Evolutionary conservation across 1,140 invertebrate genomes (phyloP), one percentile per base, ranked within the genome.

Genomic region (Conus betulinus): DNA sequence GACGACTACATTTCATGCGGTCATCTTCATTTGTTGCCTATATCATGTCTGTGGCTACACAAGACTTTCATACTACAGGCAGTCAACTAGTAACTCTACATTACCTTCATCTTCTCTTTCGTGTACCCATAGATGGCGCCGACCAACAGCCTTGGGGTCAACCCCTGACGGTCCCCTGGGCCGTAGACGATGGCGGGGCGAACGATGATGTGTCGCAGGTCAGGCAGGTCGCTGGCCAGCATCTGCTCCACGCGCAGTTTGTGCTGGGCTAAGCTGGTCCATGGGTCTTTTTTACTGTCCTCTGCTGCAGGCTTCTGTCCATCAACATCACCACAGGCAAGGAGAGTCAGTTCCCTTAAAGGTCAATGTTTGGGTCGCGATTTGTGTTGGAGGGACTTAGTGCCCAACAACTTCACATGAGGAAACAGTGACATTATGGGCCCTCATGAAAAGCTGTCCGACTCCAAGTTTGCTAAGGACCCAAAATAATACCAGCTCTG

Each of bases 171-270:
- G 95, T 99, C 98, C 6, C 97, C 98, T 57, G 96, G 95, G 13
- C 98, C 98, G 95, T 99, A 99, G 0, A 98, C 97, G 90, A 98
- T 97, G 23, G 97, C 98, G 52, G 98, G 97, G 91, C 98, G 96
- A 5, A 99, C 93, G 87, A 99, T 96, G 7, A 97, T 97, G 94
- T 97, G 98, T 88, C 97, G 97, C n/a, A 98, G 96, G 87, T 96
- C 96, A 53, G 96, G 93, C 71, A 96, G 93, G 88, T 97, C 96
- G 74, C 96, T 96, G 91, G 96, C 96, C 63, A 99, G 94, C 93
- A 97, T 97, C 91, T 97, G 96, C 95, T 99, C 98, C 11, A 98
- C 97, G 95, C 97, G 96, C 53, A 97, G 95, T 95, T 99, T 99
- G 96, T 97, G 97, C 92, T 97, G 97, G 15, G 97, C 97, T 89